Evolutionary conservation across 2,888 invertebrate species (phyloP).

Genomic region (Habrosyne pyritoides): DNA sequence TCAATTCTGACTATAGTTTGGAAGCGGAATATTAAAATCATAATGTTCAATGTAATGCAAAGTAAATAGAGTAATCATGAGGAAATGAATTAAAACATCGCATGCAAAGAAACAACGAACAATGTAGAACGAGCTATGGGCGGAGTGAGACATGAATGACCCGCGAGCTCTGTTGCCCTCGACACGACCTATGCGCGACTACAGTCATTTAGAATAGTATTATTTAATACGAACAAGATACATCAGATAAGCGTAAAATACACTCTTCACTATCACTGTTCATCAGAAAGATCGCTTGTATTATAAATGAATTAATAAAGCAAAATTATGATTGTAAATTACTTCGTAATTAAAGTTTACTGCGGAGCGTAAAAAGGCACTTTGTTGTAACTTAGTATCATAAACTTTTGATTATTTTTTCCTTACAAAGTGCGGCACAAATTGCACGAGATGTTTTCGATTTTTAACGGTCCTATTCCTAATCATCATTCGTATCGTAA

Average conservation of each 20-base stretch:
- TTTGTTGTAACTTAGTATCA: neutral
- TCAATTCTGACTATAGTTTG: no score
- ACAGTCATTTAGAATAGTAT: slow-evolving; percentile 50
- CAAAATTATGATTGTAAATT: neutral
- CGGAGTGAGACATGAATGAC: slow-evolving; percentile 67
- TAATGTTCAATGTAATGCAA: neutral
- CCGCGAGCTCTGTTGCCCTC: slow-evolving; percentile 59
- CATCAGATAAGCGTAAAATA: neutral
- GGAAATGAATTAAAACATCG: slow-evolving; percentile 15
- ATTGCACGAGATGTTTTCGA: neutral
- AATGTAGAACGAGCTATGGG: slow-evolving; percentile 63
- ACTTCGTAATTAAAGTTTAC: neutral
- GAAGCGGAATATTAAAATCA: neutral
- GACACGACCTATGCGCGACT: slow-evolving; percentile 54
- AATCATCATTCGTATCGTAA: neutral
- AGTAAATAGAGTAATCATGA: neutral
- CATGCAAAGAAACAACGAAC: slow-evolving; percentile 45
- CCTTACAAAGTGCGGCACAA: neutral
- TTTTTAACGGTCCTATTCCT: neutral
- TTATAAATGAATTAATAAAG: neutral
- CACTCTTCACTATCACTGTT: neutral
- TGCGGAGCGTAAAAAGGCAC: neutral
- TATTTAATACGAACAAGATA: slow-evolving; percentile 28
- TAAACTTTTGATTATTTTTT: neutral
- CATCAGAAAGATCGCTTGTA: neutral